A percentile compares a stretch with the other conserved stretches of the same genome.
phyloP scores from a whole-genome alignment of 2,113 vertebrate species.

The Butorides virescens region DNA sequence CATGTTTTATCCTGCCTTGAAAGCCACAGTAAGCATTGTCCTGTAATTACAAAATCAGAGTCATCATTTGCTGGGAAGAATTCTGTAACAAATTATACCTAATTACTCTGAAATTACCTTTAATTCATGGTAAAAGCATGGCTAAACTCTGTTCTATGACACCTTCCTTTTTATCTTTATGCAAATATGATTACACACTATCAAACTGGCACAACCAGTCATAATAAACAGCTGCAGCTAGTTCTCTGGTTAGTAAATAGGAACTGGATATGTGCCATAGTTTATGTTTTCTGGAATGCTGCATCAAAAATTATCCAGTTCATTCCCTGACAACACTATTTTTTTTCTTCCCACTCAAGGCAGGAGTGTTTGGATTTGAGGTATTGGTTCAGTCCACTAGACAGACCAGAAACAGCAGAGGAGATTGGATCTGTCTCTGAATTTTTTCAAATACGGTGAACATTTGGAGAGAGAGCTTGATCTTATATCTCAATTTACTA shows the following conservation, averaged over 20 bases:
- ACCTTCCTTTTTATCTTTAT: constrained; percentile 80
- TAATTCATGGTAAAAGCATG: constrained; percentile 75
- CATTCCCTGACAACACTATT: background rate
- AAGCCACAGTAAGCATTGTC: constrained; percentile 69
- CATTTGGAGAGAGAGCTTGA: background rate
- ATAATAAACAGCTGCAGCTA: constrained; percentile 72
- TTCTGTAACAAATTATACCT: constrained; percentile 74
- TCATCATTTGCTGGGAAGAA: constrained; percentile 70
- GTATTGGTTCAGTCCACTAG: background rate
- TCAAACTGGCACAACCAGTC: constrained; percentile 69
- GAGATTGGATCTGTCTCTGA: background rate
- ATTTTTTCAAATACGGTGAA: background rate
- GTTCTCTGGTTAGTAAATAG: constrained; percentile 68
- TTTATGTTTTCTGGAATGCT: constrained; percentile 68
- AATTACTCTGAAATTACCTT: constrained; percentile 80
- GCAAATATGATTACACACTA: constrained; percentile 77
- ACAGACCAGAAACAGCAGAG: background rate
- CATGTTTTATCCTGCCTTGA: constrained; percentile 72
- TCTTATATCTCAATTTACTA: background rate
- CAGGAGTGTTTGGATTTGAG: background rate
- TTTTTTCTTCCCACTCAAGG: background rate
- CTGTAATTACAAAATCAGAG: constrained; percentile 78
- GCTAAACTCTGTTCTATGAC: constrained; percentile 71
- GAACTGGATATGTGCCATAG: constrained; percentile 69
- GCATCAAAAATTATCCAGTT: constrained; percentile 54